These are phyloP conservation scores for Canis aureus DNA, from an alignment of 2,113 vertebrate species.

Conservation along the genomic window DNA sequence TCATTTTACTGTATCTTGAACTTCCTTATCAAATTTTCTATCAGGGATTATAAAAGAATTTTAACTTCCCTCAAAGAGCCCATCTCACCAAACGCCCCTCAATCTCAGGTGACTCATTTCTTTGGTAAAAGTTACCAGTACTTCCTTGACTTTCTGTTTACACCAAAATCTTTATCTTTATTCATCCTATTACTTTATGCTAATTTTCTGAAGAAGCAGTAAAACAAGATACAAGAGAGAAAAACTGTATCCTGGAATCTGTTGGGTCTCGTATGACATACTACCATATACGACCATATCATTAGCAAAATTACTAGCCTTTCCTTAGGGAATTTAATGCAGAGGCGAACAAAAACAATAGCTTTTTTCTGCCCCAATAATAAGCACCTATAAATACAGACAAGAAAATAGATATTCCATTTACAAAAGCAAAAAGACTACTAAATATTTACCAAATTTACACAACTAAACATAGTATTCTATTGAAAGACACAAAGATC, in stretches of 20 bases:
- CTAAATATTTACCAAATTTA: neutral
- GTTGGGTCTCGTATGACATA: neutral
- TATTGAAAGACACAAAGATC: neutral
- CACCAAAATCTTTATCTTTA: conserved; percentile 37
- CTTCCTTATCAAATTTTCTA: neutral
- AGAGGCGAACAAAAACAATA: neutral
- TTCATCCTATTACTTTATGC: neutral
- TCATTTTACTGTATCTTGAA: neutral
- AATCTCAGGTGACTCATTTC: neutral
- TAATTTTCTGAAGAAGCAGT: neutral
- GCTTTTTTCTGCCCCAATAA: neutral
- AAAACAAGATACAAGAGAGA: neutral
- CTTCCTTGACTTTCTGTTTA: neutral
- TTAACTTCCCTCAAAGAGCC: neutral
- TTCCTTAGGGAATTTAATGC: neutral
- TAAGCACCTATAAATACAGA: conserved; percentile 16
- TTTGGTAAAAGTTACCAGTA: neutral
- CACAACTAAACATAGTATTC: neutral
- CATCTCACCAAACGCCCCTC: neutral
- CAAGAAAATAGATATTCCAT: neutral
- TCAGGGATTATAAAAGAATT: neutral
- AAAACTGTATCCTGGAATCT: neutral
- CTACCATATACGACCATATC: neutral
- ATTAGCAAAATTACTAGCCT: conserved; percentile 27
- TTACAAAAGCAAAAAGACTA: neutral